A percentile compares a stretch with the other conserved stretches of the same genome.
phyloP scores from a whole-genome alignment of 2,113 vertebrate genomes.

The Physeter macrocephalus region DNA sequence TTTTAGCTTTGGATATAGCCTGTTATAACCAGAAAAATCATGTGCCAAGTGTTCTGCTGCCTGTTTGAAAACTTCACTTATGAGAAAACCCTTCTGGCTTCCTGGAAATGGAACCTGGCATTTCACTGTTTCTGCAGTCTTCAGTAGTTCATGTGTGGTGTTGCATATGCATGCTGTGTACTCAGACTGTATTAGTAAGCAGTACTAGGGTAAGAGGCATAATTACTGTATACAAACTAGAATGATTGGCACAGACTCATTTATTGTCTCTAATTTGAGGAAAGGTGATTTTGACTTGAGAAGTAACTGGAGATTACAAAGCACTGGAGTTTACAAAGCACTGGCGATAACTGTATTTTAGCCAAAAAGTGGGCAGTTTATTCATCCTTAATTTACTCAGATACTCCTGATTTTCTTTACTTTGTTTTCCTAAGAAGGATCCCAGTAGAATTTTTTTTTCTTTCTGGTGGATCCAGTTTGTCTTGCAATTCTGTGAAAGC shows the following conservation, averaged over 20 bases:
- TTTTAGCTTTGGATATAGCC: not conserved
- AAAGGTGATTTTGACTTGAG: slow-evolving; percentile 16
- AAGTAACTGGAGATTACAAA: not conserved
- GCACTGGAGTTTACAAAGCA: not conserved
- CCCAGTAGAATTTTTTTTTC: not conserved
- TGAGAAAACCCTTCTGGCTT: not conserved
- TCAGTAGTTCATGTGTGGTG: not conserved
- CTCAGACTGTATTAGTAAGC: not conserved
- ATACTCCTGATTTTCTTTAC: not conserved
- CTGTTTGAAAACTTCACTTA: not conserved
- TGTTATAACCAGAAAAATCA: not conserved
- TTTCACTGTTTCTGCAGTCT: not conserved
- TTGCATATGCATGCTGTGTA: not conserved
- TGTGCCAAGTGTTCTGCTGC: not conserved
- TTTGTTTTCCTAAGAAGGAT: not conserved
- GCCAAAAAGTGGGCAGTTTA: not conserved
- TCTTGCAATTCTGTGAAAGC: not conserved
- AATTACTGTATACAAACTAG: not conserved
- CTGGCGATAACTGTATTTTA: not conserved
- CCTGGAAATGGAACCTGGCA: not conserved
- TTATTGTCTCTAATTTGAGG: not conserved
- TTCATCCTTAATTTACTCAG: not conserved
- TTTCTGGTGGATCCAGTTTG: not conserved
- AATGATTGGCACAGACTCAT: not conserved
- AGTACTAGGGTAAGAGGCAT: not conserved